Conservation (phyloP, 2,888 invertebrate species). For the Myopa tessellatipennis region DNA sequence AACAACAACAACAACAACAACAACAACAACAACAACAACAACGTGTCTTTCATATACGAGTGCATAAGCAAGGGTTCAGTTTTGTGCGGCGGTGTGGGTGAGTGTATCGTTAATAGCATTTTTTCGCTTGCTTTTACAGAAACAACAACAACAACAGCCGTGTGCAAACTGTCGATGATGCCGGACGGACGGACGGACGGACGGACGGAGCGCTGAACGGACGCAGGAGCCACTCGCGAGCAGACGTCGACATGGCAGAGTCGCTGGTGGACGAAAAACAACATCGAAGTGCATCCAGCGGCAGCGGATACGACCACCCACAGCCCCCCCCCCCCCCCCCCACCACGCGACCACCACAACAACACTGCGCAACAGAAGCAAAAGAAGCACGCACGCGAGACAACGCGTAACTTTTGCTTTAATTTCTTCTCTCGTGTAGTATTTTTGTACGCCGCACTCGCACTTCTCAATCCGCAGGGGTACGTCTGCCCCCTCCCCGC, state of each 20-base stretch:
- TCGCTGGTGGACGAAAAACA: conserved; percentile 2
- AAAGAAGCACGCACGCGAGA: conserved; percentile 26
- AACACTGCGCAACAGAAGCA: conserved; percentile 31
- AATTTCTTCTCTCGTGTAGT: conserved; percentile 38
- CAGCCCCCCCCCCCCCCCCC: not conserved
- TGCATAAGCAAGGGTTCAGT: not conserved
- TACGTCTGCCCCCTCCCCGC: not conserved
- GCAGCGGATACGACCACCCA: not conserved
- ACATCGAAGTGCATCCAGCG: conserved; percentile 17
- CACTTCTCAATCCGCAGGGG: not conserved
- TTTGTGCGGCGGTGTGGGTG: conserved; percentile 7
- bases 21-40: conserved; percentile 7
- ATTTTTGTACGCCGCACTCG: conserved; percentile 25
- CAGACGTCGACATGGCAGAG: not conserved
- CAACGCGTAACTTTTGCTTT: conserved; percentile 35
- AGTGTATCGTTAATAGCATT: conserved; percentile 37
- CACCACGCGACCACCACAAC: not conserved
- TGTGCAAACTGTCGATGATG: not conserved
- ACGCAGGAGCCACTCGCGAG: too few relatives aligned
- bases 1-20: conserved; percentile 5
- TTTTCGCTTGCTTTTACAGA: conserved; percentile 28
- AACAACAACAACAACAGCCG: conserved; percentile 15
- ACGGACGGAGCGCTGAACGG: not conserved
- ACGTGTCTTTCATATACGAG: not conserved
- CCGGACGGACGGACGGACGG: not conserved